Percentiles rank a stretch among this genome's conserved stretches.
Evolutionary conservation across 2,888 invertebrate species (phyloP).

Genomic region (Zele albiditarsus): DNA sequence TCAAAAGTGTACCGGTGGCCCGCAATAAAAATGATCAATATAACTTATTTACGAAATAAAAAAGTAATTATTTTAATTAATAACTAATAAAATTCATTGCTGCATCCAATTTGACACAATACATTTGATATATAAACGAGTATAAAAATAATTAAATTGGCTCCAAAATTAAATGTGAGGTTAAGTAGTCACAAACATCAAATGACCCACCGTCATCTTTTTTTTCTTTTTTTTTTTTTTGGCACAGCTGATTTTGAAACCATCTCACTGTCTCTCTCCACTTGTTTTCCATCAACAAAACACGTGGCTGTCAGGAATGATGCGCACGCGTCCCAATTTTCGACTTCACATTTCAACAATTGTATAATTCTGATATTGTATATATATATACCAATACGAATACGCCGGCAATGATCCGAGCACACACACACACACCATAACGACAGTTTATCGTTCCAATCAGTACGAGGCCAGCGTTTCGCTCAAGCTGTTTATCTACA

Average conservation of each 20-base stretch:
- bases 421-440: conserved; percentile 34
- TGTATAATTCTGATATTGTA: conserved; percentile 29
- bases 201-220: not conserved
- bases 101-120: no score
- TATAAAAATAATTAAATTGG: no score
- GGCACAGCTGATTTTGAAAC: not conserved
- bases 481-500: not conserved
- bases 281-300: conserved; percentile 39
- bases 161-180: no score
- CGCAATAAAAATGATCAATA: not conserved
- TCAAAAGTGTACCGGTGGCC: not conserved
- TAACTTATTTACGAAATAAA: not conserved
- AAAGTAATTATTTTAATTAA: no score
- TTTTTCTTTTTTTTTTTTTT: not conserved
- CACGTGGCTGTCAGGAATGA: conserved; percentile 64
- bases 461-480: conserved; percentile 14
- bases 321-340: conserved; percentile 50
- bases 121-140: no score
- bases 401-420: not conserved
- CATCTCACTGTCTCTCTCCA: not conserved
- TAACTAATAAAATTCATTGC: no score
- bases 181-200: no score
- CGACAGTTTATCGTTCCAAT: conserved; percentile 41
- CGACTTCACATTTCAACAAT: conserved; percentile 6
- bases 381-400: not conserved